These are phyloP conservation scores for Pipistrellus nathusii DNA, from an alignment of 2,797 vertebrate species.

Conservation along the genomic window DNA sequence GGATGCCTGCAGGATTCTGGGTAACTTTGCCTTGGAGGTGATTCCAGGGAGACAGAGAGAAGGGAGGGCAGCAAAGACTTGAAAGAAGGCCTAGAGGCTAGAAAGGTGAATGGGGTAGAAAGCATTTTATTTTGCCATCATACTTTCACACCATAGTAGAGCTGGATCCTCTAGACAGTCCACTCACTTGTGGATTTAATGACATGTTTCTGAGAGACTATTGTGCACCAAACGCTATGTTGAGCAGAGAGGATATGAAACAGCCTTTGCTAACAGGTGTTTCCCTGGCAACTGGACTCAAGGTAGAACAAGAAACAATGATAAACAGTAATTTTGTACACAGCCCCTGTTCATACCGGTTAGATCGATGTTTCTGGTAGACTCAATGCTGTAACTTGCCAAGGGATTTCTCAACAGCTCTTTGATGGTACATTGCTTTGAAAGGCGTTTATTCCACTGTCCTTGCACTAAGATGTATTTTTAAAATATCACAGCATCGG, in stretches of 20 bases:
- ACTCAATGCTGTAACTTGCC: constrained; percentile 59
- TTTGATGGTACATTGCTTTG: constrained; percentile 55
- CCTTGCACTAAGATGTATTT: constrained; percentile 30
- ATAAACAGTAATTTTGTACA: constrained; percentile 76
- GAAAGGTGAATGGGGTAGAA: neutral
- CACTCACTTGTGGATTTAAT: constrained; percentile 13
- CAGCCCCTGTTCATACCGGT: constrained; percentile 37
- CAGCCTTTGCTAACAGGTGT: constrained; percentile 72
- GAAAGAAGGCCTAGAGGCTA: neutral
- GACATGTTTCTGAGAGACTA: constrained; percentile 41
- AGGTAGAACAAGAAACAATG: constrained; percentile 72
- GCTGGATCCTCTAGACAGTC: neutral
- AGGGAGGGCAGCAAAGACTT: neutral
- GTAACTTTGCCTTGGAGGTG: neutral
- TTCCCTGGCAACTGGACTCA: constrained; percentile 79
- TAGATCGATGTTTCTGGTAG: constrained; percentile 58
- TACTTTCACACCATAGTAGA: neutral
- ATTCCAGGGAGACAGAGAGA: neutral
- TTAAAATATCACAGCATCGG: constrained; percentile 8
- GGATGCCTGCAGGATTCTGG: neutral
- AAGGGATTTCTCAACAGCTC: constrained; percentile 48
- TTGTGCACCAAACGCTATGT: constrained; percentile 3
- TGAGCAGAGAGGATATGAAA: neutral
- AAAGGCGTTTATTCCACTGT: constrained; percentile 19
- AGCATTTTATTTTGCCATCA: neutral